Percentiles rank a stretch among this genome's conserved stretches.
These are phyloP conservation scores for Tillus elongatus DNA, from an alignment of 2,888 invertebrate genomes.

Conservation along the genomic window DNA sequence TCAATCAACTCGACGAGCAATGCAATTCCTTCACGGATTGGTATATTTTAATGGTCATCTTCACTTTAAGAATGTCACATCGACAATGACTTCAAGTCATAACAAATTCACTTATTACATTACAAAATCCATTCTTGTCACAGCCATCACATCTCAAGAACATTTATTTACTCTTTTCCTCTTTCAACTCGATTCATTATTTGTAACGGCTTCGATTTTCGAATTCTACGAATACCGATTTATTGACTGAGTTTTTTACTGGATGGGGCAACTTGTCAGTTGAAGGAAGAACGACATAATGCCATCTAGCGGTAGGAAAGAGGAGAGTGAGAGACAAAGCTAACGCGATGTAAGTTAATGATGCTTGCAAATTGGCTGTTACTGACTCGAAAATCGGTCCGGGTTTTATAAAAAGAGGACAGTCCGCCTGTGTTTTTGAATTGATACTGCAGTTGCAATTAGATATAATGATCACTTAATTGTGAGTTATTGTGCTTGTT, in stretches of 20 bases:
- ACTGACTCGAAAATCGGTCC: conserved; percentile 36
- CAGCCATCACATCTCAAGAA: too few relatives aligned
- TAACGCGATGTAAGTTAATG: conserved; percentile 29
- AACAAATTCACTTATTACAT: conserved; percentile 20
- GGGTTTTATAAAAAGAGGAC: conserved; percentile 30
- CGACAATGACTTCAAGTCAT: conserved; percentile 9
- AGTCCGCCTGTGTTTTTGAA: conserved; percentile 28
- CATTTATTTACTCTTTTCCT: too few relatives aligned
- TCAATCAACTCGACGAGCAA: too few relatives aligned
- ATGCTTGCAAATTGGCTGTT: conserved; percentile 42
- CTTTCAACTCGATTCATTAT: conserved; percentile 32
- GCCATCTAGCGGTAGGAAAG: neutral
- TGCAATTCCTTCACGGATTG: too few relatives aligned
- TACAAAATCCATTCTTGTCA: conserved; percentile 28
- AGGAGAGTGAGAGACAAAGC: conserved; percentile 15
- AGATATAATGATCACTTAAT: conserved; percentile 43
- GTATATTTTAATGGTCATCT: too few relatives aligned
- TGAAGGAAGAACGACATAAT: neutral
- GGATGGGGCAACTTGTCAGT: neutral
- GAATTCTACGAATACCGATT: conserved; percentile 36
- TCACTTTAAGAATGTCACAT: too few relatives aligned
- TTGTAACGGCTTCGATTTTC: conserved; percentile 35
- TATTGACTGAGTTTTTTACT: conserved; percentile 27
- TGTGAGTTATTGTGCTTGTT: conserved; percentile 42
- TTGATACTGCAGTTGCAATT: conserved; percentile 38